These are phyloP conservation scores for Athetis lepigone DNA, from an alignment of 2,888 invertebrate species.

Conservation along the genomic window DNA sequence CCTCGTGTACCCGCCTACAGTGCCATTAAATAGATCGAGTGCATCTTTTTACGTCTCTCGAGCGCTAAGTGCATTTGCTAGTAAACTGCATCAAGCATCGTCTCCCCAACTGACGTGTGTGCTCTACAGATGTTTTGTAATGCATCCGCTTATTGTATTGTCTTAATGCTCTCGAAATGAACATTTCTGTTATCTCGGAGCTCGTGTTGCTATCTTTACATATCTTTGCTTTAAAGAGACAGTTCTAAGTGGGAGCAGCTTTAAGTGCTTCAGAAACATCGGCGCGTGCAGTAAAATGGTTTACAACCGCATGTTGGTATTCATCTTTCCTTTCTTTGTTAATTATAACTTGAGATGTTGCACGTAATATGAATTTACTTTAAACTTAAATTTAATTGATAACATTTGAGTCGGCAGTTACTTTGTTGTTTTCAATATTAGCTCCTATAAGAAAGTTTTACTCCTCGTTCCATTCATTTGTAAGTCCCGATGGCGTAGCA, in stretches of 20 bases:
- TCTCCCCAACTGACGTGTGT: conserved; percentile 51
- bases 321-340: conserved; percentile 21
- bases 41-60: conserved; percentile 86
- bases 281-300: conserved; percentile 31
- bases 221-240: conserved; percentile 46
- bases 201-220: conserved; percentile 52
- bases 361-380: conserved; percentile 3
- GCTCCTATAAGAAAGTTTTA: background rate
- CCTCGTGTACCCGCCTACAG: conserved; percentile 74
- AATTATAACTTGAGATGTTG: conserved; percentile 15
- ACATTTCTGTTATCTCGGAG: conserved; percentile 51
- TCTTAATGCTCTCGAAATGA: conserved; percentile 57
- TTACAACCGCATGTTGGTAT: conserved; percentile 24
- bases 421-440: conserved; percentile 4
- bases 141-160: conserved; percentile 62
- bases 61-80: conserved; percentile 87
- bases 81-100: conserved; percentile 79
- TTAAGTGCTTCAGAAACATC: conserved; percentile 49
- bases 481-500: conserved; percentile 21
- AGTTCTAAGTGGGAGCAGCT: conserved; percentile 49
- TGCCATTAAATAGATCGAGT: conserved; percentile 84
- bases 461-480: conserved; percentile 13
- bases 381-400: conserved; percentile 6
- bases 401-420: conserved; percentile 5
- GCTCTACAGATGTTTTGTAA: conserved; percentile 57